Base-by-base conservation (phyloP, 1,140 invertebrate species). In the Drosophila arizonae region DNA sequence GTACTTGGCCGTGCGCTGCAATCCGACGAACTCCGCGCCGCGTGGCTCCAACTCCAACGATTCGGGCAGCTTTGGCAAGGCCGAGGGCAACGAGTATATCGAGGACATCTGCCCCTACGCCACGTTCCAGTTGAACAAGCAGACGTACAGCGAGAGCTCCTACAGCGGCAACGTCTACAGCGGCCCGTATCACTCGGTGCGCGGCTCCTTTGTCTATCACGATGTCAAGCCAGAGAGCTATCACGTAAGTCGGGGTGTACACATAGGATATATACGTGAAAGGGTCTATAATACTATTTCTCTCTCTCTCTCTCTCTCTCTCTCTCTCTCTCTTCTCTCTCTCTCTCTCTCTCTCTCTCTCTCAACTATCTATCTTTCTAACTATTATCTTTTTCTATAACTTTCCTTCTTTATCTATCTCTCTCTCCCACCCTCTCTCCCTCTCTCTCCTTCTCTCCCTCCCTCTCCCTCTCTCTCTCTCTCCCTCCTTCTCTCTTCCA, bases 61-160 rank as follows among this genome's bases (percentile, higher is more conserved):
- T 77, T 93, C 93, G 11, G 92, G 92, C 4, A 93, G 93, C 61
- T 93, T 92, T 69, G 90, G 90, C 57, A 93, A 93, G 82, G 92
- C 93, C 17, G 93, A 94, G 76, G 92, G 92, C 39, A 92, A 92
- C 61, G 96, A 97, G 90, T 97, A 97, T 91, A 96, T 96, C 73
- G 96, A 97, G 93, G 97, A 97, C 91, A 96, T 97, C 70, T 97
- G 96, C 91, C 96, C 96, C 2, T 97, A 97, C 92, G 97, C 96
- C 45, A 97, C 97, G 33, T 97, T 97, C 92, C 96, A 97, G 91
- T 93, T 97, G 74, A 96, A 96, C 54, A 97, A 97, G 86, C 95
- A 96, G 62, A 94, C 96, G 6, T 96, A 96, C 91, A 96, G 95
- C 82, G 96, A 97, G 92, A 97, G 96, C 91, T 96, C 96, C 48